A percentile compares a stretch with the other conserved stretches of the same genome.
Conservation (phyloP, 2,888 invertebrate genomes). For the Latrodectus elegans region DNA sequence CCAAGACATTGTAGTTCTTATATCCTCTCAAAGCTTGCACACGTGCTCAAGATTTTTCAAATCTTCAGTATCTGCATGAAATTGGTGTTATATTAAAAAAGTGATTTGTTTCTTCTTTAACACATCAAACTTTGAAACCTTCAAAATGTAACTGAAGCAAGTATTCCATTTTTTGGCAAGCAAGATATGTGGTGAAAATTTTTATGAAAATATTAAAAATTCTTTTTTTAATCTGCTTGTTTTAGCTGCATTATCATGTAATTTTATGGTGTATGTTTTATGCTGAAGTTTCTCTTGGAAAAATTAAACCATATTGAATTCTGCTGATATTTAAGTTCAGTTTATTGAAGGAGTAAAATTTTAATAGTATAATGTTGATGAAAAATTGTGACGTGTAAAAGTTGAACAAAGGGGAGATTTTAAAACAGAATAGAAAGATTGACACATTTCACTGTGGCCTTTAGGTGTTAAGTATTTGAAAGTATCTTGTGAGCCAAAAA, state of each 20-base stretch:
- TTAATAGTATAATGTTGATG: too few relatives aligned
- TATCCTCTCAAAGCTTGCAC: conserved; percentile 67
- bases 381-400: background rate
- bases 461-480: background rate
- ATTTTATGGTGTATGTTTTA: too few relatives aligned
- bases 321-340: too few relatives aligned
- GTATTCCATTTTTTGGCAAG: conserved; percentile 65
- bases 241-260: too few relatives aligned
- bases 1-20: conserved; percentile 67
- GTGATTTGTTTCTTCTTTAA: conserved; percentile 30
- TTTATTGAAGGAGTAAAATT: too few relatives aligned
- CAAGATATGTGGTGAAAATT: conserved; percentile 28
- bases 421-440: background rate
- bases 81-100: conserved; percentile 52
- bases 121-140: conserved; percentile 18
- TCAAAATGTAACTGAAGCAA: conserved; percentile 44
- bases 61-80: conserved; percentile 68
- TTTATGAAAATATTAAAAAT: too few relatives aligned
- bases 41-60: conserved; percentile 65
- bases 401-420: background rate
- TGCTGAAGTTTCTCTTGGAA: too few relatives aligned
- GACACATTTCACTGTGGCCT: background rate
- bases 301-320: too few relatives aligned
- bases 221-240: too few relatives aligned
- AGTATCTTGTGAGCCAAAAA: conserved; percentile 18